Evolutionary conservation across 2,797 vertebrate species (phyloP).

Genomic region (Enteromius anoplus): DNA sequence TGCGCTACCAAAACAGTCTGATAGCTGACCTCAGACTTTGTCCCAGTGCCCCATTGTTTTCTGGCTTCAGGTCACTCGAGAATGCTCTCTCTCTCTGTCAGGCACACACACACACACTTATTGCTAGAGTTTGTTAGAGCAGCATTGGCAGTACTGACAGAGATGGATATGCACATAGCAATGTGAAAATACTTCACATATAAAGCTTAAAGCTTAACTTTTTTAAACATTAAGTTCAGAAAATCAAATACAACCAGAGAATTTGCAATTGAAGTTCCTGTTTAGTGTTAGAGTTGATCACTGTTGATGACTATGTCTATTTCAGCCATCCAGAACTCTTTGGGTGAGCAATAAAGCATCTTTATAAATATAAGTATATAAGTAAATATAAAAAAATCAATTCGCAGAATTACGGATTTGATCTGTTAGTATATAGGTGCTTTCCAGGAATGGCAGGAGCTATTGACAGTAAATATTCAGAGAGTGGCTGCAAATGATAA

Average conservation of each 20-base stretch:
- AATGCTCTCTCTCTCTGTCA: constrained; percentile 13
- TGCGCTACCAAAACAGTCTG: constrained; percentile 53
- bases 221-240: background rate
- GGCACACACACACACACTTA: constrained; percentile 21
- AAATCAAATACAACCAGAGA: background rate
- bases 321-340: constrained; percentile 69
- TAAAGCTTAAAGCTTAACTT: background rate
- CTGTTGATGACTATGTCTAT: constrained; percentile 22
- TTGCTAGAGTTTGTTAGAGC: constrained; percentile 46
- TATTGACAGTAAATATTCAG: constrained; percentile 79
- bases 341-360: constrained; percentile 51
- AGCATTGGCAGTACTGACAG: constrained; percentile 53
- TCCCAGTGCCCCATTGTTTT: constrained; percentile 58
- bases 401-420: constrained; percentile 46
- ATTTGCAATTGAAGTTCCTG: constrained; percentile 31
- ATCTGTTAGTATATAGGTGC: constrained; percentile 68
- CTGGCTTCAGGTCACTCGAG: constrained; percentile 44
- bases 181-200: constrained; percentile 47
- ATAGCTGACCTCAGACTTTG: constrained; percentile 59
- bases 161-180: constrained; percentile 56
- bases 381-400: constrained; percentile 61
- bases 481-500: constrained; percentile 70
- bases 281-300: constrained; percentile 28
- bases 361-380: background rate
- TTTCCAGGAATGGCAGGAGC: constrained; percentile 56